Evolutionary conservation across 2,888 invertebrate genomes (phyloP), one percentile per base, ranked within the genome.

Genomic region (Bombylius major): DNA sequence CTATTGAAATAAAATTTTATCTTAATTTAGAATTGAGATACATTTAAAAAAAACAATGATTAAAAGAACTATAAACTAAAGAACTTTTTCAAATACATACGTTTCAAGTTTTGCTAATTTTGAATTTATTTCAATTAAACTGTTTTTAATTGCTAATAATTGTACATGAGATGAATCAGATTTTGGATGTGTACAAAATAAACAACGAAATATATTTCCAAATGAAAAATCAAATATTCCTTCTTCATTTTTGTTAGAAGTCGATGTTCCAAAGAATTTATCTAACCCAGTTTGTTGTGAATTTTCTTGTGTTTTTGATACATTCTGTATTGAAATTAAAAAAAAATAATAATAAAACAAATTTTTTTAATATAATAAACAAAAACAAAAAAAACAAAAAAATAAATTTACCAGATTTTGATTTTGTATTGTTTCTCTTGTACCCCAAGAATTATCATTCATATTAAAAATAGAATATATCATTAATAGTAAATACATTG

Each of bases 371-470:
- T n/a, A n/a, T n/a, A n/a, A n/a, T n/a, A n/a, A n/a, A n/a, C n/a
- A n/a, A n/a, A n/a, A n/a, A n/a, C n/a, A n/a, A n/a, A 58, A 66
- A 39, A 60, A 11, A 32, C 5, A 51, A 3, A 44, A 4, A 23
- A 47, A 8, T 14, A 11, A 44, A n/a, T n/a, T 33, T 50, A 55
- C 36, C 33, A 47, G 45, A 42, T 11, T 47, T 39, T 14, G 23
- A 2, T 9, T 61, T 13, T 66, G 73, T 0, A 78, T 78, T 51
- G 80, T 84, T 70, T 95, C 96, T 58, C 96, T 77, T 0, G 96
- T 96, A 6, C 96, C 96, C 96, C 96, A 96, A 3, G 88, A 85
- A 5, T 96, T 89, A 66, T 92, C 88, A 70, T 96, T 91, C 76
- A 96, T 79, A 70, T 96, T 96, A 69, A 93, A 92, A 34, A 95